phyloP scores from a whole-genome alignment of 1,140 invertebrate genomes.

The Temnothorax longispinosus region DNA sequence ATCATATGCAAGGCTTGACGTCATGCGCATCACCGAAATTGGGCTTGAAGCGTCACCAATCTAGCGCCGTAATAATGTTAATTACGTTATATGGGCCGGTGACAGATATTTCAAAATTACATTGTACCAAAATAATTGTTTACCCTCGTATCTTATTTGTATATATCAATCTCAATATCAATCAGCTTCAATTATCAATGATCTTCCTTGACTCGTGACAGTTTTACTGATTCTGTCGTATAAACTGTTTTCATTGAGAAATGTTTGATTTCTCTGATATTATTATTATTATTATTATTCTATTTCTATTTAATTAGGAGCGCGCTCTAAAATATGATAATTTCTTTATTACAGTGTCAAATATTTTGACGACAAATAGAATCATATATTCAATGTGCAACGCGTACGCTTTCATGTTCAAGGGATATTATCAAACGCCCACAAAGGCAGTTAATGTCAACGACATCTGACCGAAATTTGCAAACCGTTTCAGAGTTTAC shows the following conservation, averaged over 20 bases:
- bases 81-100: background rate
- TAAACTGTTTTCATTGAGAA: background rate
- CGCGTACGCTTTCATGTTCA: background rate
- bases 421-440: slow-evolving; percentile 13
- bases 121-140: background rate
- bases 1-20: slow-evolving; percentile 50
- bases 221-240: background rate
- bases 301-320: background rate
- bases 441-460: slow-evolving; percentile 44
- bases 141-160: background rate
- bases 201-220: background rate
- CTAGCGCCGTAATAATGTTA: slow-evolving; percentile 10
- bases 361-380: background rate
- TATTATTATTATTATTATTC: background rate
- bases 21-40: slow-evolving; percentile 53
- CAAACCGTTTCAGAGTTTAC: slow-evolving; percentile 9
- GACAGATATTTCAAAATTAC: slow-evolving; percentile 5
- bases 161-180: background rate
- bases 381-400: background rate
- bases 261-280: background rate
- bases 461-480: slow-evolving; percentile 47
- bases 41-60: slow-evolving; percentile 38
- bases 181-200: background rate
- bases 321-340: background rate
- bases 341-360: background rate